These are phyloP conservation scores for Aurelia aurita DNA, from an alignment of 30 jellyfish, hydroid and myxozoan species.

Conservation along the genomic window DNA sequence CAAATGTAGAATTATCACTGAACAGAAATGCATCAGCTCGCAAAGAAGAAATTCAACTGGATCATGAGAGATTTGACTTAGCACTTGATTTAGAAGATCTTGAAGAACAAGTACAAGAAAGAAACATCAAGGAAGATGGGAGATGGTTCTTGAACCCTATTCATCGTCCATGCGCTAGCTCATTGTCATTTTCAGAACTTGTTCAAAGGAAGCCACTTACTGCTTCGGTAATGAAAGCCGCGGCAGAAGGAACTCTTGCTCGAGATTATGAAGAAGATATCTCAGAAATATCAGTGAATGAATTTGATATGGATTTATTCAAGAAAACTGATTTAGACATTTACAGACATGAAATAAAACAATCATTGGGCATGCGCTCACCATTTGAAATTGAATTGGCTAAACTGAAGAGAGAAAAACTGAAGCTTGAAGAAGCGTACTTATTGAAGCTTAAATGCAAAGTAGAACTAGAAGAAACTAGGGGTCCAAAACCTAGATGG, in stretches of 20 bases:
- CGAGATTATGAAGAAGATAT: conserved; percentile 52
- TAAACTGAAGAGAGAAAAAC: conserved; percentile 56
- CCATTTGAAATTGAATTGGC: conserved; percentile 77
- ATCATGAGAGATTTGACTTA: neutral
- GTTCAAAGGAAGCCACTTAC: conserved; percentile 43
- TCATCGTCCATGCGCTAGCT: conserved; percentile 44
- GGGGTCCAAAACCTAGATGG: conserved; percentile 95
- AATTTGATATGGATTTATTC: conserved; percentile 49
- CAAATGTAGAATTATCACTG: conserved; percentile 4
- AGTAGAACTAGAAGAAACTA: conserved; percentile 85
- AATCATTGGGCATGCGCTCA: conserved; percentile 30
- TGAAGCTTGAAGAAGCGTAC: conserved; percentile 88
- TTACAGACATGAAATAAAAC: conserved; percentile 31
- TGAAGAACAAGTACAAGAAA: neutral
- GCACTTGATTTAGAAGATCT: conserved; percentile 21
- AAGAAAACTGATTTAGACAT: conserved; percentile 48
- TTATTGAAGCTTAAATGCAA: conserved; percentile 73
- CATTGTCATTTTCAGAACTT: conserved; percentile 43
- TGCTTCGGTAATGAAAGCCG: conserved; percentile 61
- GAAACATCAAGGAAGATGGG: neutral
- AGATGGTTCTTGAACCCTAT: conserved; percentile 67
- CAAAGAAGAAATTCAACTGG: conserved; percentile 37
- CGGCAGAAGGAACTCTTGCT: conserved; percentile 32
- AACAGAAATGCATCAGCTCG: conserved; percentile 37
- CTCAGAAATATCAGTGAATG: conserved; percentile 27